Percentiles rank a stretch among this genome's conserved stretches.
Evolutionary conservation across 2,888 invertebrate genomes (phyloP).

Genomic region (Drosophila anomalata): DNA sequence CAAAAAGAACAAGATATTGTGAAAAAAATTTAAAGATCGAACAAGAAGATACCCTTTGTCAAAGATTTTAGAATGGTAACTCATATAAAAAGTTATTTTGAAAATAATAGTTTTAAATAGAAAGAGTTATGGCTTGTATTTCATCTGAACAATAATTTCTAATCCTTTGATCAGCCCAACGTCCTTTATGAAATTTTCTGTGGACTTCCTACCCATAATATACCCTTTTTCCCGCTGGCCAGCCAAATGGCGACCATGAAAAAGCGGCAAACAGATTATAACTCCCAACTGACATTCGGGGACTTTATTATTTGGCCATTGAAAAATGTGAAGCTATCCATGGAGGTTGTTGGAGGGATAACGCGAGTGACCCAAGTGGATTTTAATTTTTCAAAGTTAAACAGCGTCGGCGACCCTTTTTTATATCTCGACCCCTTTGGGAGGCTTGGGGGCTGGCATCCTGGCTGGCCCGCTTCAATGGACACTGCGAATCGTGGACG

Average conservation of each 20-base stretch:
- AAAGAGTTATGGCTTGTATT: not conserved
- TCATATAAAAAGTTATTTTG: no score
- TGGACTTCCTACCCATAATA: not conserved
- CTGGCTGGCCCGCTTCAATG: conserved; percentile 28
- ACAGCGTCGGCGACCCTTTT: conserved; percentile 64
- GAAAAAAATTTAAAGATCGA: not conserved
- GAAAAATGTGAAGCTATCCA: conserved; percentile 68
- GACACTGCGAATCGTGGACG: conserved; percentile 31
- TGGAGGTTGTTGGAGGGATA: conserved; percentile 14
- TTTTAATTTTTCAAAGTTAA: conserved; percentile 80
- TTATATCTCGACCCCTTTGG: conserved; percentile 4
- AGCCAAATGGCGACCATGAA: conserved; percentile 71
- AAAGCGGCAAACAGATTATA: conserved; percentile 79
- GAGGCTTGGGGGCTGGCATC: not conserved
- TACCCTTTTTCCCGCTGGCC: conserved; percentile 34
- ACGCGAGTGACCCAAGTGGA: conserved; percentile 69
- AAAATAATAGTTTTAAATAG: not conserved
- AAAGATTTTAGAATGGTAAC: not conserved
- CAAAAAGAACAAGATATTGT: conserved; percentile 30
- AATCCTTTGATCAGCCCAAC: not conserved
- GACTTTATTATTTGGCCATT: conserved; percentile 82
- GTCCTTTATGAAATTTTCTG: not conserved
- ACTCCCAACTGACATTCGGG: conserved; percentile 77
- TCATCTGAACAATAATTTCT: not conserved
- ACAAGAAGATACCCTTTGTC: conserved; percentile 2